phyloP scores from a whole-genome alignment of 2,888 invertebrate species.

The Tenthredo scrophulariae region DNA sequence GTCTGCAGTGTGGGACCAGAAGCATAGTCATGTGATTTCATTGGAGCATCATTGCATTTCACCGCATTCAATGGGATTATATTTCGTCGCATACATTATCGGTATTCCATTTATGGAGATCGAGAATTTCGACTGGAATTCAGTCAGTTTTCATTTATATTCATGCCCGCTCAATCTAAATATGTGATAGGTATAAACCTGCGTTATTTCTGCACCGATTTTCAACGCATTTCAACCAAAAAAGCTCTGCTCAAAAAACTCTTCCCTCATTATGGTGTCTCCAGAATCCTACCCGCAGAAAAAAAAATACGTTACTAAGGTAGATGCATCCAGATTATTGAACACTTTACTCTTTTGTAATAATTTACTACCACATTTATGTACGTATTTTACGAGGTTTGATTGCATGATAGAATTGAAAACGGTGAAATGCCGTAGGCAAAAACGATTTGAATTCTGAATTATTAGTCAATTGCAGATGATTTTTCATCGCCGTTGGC shows the following conservation, averaged over 20 bases:
- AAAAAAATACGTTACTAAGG: background rate
- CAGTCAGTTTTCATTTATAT: constrained; percentile 66
- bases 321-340: background rate
- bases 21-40: constrained; percentile 59
- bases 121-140: constrained; percentile 64
- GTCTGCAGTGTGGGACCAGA: constrained; percentile 34
- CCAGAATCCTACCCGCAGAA: background rate
- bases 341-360: background rate
- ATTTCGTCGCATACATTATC: constrained; percentile 62
- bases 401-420: background rate
- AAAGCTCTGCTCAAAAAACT: background rate
- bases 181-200: constrained; percentile 65
- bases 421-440: constrained; percentile 30
- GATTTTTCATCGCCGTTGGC: constrained; percentile 53
- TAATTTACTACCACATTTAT: background rate
- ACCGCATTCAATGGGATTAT: constrained; percentile 63
- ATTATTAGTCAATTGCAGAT: constrained; percentile 45
- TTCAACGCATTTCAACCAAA: background rate
- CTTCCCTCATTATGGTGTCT: background rate
- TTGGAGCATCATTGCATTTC: constrained; percentile 46
- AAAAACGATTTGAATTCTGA: constrained; percentile 27
- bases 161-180: constrained; percentile 67
- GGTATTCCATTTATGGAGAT: constrained; percentile 62
- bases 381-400: background rate
- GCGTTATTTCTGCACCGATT: constrained; percentile 26